Conservation (phyloP, 2,113 vertebrate genomes). For the Nestor notabilis region DNA sequence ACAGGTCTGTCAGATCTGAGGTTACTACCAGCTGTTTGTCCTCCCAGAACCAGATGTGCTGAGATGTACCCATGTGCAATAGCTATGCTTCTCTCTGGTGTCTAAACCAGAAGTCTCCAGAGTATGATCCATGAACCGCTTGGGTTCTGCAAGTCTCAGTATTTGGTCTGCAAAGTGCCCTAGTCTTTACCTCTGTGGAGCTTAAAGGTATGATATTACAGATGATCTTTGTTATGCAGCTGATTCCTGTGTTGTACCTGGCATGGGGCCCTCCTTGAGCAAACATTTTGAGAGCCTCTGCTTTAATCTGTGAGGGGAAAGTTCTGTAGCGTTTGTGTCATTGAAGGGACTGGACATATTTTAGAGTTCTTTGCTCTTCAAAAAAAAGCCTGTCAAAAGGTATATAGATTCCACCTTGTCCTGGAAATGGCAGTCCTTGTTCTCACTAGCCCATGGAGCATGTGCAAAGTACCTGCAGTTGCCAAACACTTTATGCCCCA, state of each 20-base stretch:
- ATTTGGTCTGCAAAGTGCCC: not conserved
- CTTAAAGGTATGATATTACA: not conserved
- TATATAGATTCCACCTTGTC: not conserved
- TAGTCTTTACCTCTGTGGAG: not conserved
- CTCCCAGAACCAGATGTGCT: not conserved
- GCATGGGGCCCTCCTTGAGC: not conserved
- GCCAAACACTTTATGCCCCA: not conserved
- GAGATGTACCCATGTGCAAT: not conserved
- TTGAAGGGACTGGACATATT: not conserved
- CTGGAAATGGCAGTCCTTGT: not conserved
- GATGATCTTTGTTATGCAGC: not conserved
- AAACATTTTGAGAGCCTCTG: constrained; percentile 17
- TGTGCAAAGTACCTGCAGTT: not conserved
- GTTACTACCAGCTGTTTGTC: not conserved
- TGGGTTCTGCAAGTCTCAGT: not conserved
- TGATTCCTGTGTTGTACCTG: not conserved
- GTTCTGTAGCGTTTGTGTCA: not conserved
- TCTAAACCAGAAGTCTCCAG: not conserved
- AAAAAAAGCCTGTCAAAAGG: not conserved
- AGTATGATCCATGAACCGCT: not conserved
- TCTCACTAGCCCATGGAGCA: not conserved
- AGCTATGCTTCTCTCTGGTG: not conserved
- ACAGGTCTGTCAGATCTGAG: not conserved
- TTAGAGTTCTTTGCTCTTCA: not conserved
- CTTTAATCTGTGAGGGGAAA: not conserved